Conservation (phyloP, 2,113 vertebrate genomes). For the Mobula birostris region DNA sequence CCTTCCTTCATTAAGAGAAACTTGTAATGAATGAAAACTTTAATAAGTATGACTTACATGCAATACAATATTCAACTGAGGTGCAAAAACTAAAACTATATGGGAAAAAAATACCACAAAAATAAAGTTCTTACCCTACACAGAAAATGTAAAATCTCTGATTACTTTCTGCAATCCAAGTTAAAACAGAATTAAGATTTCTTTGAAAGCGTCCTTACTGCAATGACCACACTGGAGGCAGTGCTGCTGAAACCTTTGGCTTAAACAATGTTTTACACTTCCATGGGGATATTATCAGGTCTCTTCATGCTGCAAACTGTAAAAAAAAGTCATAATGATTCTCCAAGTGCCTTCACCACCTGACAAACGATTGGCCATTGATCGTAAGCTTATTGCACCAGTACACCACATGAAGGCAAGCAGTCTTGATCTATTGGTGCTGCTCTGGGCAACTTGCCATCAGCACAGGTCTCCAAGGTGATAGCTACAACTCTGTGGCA, state of each 20-base stretch:
- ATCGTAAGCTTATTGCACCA: constrained; percentile 37
- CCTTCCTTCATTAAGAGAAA: neutral
- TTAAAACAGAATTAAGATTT: neutral
- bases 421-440: constrained; percentile 38
- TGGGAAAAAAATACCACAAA: neutral
- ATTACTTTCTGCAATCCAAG: neutral
- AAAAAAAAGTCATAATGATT: constrained; percentile 41
- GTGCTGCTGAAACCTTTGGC: neutral
- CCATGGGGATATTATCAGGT: constrained; percentile 38
- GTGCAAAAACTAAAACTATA: neutral
- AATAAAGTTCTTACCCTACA: neutral
- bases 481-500: constrained; percentile 36
- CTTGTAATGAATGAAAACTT: neutral
- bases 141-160: neutral
- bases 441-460: constrained; percentile 43
- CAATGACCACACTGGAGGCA: neutral
- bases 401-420: constrained; percentile 5
- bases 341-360: constrained; percentile 6
- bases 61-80: neutral
- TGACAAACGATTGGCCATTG: constrained; percentile 47
- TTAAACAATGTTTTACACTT: constrained; percentile 27
- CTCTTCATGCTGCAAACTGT: neutral
- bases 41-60: neutral
- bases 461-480: constrained; percentile 42
- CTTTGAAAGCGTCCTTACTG: neutral